Conservation (phyloP, 2,888 invertebrate species). For the Gerris lacustris region DNA sequence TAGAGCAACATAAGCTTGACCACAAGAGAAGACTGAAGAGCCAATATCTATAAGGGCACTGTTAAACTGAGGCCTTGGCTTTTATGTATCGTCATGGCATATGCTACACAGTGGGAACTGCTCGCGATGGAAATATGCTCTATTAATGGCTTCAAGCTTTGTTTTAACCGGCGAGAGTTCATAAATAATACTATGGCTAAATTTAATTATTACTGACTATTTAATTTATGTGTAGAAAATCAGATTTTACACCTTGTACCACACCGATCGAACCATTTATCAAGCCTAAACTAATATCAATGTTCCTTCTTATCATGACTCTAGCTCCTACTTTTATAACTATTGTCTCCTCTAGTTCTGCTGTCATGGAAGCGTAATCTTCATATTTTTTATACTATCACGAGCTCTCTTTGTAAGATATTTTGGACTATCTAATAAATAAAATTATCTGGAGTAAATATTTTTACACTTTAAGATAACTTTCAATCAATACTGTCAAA, state of each 20-base stretch:
- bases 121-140: neutral
- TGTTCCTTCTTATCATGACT: slow-evolving; percentile 31
- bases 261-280: slow-evolving; percentile 30
- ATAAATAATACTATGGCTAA: slow-evolving; percentile 23
- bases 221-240: slow-evolving; percentile 15
- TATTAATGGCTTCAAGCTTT: slow-evolving; percentile 20
- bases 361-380: slow-evolving; percentile 28
- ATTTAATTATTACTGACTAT: slow-evolving; percentile 23
- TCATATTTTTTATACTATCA: no score
- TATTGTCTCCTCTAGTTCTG: slow-evolving; percentile 29
- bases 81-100: slow-evolving; percentile 29
- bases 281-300: slow-evolving; percentile 30
- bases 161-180: slow-evolving; percentile 14
- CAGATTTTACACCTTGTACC: slow-evolving; percentile 23
- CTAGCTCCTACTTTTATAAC: slow-evolving; percentile 27
- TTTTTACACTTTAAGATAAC: no score
- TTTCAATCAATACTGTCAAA: no score
- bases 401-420: no score
- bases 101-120: slow-evolving; percentile 24
- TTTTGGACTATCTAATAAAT: no score
- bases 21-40: slow-evolving; percentile 17
- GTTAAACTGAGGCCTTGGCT: slow-evolving; percentile 27
- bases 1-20: slow-evolving; percentile 29
- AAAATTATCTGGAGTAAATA: no score
- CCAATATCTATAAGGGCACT: slow-evolving; percentile 17